Evolutionary conservation across 2,797 vertebrate genomes (phyloP), one percentile per base, ranked within the genome.

Genomic region (Sparus aurata): DNA sequence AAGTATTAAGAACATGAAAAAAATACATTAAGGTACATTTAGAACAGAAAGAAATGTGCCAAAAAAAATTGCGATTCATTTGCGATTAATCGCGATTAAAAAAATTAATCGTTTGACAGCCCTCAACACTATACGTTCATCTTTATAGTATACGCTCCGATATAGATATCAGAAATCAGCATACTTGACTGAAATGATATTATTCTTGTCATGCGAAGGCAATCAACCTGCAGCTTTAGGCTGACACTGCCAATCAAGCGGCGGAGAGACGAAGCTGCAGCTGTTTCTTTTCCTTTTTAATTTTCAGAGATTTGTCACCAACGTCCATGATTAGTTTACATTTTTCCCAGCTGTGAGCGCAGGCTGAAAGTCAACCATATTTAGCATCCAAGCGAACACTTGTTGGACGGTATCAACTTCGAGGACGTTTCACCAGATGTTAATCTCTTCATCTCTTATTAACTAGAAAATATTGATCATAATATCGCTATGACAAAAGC

Each of bases 251-350:
- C 55, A 38, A 54, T 70, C n/a, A 65, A 66, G 54, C 9, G 46
- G 20, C 71, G 47, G 20, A 45, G n/a, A 65, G 5, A 12, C 20
- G 57, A 49, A 6, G 46, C 6, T 5, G 16, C 46, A 27, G 55
- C n/a, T 71, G 27, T 67, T 38, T 34, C 15, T 53, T 25, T 45
- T 25, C 45, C n/a, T 49, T 50, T n/a, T 54, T 8, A 47, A 57
- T 38, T 54, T 12, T 3, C 27, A 22, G 15, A 50, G 41, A 3
- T 1, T 10, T 41, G 61, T 75, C 25, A 11, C 13, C 16, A 53
- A 11, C 59, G 46, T 55, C 62, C 27, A 64, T 18, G 71, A 53
- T 73, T 59, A 63, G 4, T 57, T 30, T 54, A 3, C 8, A 41
- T 58, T 16, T 69, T 61, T 50, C 38, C 59, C 59, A 62, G 59